Evolutionary conservation across 2,797 vertebrate genomes (phyloP), one percentile per base, ranked within the genome.

Genomic region (Hemitrygon akajei): DNA sequence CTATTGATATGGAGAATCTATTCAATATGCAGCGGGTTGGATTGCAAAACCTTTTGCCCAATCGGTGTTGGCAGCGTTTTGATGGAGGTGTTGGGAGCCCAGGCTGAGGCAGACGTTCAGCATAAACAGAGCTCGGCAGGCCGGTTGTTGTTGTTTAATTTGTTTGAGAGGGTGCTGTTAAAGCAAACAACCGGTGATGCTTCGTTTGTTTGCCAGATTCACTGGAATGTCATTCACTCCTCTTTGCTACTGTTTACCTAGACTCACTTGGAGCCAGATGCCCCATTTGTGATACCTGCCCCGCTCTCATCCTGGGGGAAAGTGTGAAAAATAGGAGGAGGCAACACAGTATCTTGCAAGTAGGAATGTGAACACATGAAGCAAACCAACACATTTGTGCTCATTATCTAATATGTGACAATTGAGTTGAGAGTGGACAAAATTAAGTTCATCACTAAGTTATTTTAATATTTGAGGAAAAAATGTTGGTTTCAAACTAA

Each of bases 131-230:
- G 95, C 96, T 95, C 96, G 96, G 96, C 97, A 97, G 96, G 97
- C 95, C 95, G 96, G 95, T 95, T 97, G 96, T 97, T 97, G 96
- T 95, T 97, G 97, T 97, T 97, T 97, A 96, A 95, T 96, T 94
- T 96, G 93, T 94, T 93, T 95, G 94, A 95, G 94, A 94, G 69
- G 95, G 94, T 95, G 94, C 94, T 94, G 94, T 95, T 94, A 94
- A 93, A 94, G 94, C 93, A 95, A 95, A 95, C 94, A 95, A 94
- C 94, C 94, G 94, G 95, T 95, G 95, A 96, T 96, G 95, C 96
- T 94, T 96, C 96, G 96, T 95, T 95, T 96, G 95, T 96, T 95
- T 89, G 94, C 94, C 94, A 95, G 95, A 95, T 94, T 94, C 94
- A 94, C 92, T 91, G 93, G 94, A 81, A 94, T 93, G 95, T 94